Evolutionary conservation across 2,797 vertebrate genomes (phyloP), one percentile per base, ranked within the genome.

Genomic region (Sebastes cheni): DNA sequence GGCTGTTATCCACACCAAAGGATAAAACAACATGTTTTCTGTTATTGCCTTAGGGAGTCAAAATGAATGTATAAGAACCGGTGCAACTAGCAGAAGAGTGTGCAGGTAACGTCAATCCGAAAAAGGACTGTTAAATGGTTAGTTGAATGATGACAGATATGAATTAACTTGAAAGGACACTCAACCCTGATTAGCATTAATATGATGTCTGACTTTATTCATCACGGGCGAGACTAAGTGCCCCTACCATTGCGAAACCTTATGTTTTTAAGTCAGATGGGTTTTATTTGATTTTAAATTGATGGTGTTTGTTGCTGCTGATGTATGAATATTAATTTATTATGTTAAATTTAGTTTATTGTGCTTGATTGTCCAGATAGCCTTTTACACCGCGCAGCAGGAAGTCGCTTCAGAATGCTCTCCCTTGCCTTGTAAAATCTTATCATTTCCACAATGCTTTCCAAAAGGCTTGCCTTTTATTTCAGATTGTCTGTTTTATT

Each of bases 11-110:
- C 95, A 97, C 95, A 97, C 96, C 96, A 97, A 98, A 97, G 96
- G 93, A 46, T 91, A 92, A 94, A 93, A 96, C 90, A 94, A 94
- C 86, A 93, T 90, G 8, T 86, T 94, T 95, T 96, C 84, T 96
- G 82, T 90, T 77, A 80, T 77, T 89, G 90, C 91, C 89, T 92
- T 94, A 90, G 90, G 77, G 58, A 88, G 77, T 90, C 66, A 74
- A 95, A 87, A 95, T 98, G 97, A 99, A 99, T 99, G 97, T 99
- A 97, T 93, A 95, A 94, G 95, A 93, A 71, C 92, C 92, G 93
- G 95, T 96, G 94, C 94, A 97, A 95, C 39, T 61, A 79, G 79
- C 72, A 86, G 90, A 68, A 54, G 50, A 80, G 72, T 52, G 22
- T 58, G 70, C 68, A 67, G 36, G 55, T 67, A 70, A 75, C 23